Percentiles rank a stretch among this genome's conserved stretches.
Conservation (phyloP, 2,888 invertebrate species). For the Micoletzkya japonica region DNA sequence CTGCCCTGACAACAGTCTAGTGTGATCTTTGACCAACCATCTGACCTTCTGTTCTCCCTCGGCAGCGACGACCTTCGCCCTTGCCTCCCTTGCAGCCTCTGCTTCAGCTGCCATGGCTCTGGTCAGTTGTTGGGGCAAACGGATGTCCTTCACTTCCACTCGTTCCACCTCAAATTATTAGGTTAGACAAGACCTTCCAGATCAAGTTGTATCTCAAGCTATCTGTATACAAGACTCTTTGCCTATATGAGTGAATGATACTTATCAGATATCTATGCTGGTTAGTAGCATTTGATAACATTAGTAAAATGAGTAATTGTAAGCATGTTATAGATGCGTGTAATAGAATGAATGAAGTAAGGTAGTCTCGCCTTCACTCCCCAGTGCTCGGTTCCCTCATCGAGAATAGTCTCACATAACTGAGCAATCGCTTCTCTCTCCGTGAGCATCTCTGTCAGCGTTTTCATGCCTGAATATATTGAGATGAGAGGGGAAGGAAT, state of each 20-base stretch:
- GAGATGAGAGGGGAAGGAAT: no score
- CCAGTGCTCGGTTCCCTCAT: conserved; percentile 65
- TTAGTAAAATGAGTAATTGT: neutral
- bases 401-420: conserved; percentile 63
- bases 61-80: conserved; percentile 74
- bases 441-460: conserved; percentile 92
- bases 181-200: neutral
- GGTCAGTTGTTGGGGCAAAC: conserved; percentile 77
- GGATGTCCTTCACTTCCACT: conserved; percentile 74
- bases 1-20: neutral
- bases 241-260: no score
- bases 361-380: conserved; percentile 61
- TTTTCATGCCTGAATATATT: conserved; percentile 78
- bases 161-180: conserved; percentile 55
- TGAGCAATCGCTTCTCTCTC: conserved; percentile 76
- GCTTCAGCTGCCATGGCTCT: conserved; percentile 83
- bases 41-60: conserved; percentile 67
- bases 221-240: no score
- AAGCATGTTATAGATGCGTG: neutral
- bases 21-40: no score
- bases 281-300: neutral
- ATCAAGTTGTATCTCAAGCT: no score
- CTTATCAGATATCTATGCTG: neutral
- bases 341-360: no score
- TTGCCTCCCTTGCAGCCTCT: conserved; percentile 79